Percentiles rank a stretch among this genome's conserved stretches.
Conservation (phyloP, 2,113 vertebrate species). For the Pandion haliaetus region DNA sequence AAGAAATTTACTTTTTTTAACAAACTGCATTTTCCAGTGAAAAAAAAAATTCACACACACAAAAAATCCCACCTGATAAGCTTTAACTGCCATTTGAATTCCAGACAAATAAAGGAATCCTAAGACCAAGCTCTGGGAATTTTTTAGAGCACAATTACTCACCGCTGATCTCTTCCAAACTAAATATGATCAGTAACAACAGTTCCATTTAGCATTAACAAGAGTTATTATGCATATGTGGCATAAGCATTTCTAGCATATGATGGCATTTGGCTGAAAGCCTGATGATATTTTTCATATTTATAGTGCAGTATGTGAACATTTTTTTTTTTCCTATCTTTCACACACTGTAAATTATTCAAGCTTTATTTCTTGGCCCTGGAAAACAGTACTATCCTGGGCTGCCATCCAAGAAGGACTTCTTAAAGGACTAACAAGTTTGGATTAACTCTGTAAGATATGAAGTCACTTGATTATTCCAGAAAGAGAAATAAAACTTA, state of each 20-base stretch:
- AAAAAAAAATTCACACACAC: not conserved
- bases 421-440: conserved; percentile 11
- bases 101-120: not conserved
- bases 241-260: not conserved
- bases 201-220: not conserved
- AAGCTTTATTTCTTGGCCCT: conserved; percentile 13
- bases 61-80: not conserved
- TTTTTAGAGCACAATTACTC: not conserved
- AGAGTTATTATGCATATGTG: conserved; percentile 3
- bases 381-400: not conserved
- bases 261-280: conserved; percentile 24
- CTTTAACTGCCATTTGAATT: not conserved
- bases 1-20: not conserved
- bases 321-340: not conserved
- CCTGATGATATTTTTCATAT: not conserved
- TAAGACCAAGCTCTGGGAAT: not conserved
- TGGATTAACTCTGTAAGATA: not conserved
- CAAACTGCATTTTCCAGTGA: not conserved
- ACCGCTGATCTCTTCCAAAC: not conserved
- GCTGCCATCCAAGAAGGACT: conserved; percentile 3
- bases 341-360: conserved; percentile 16
- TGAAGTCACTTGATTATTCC: not conserved
- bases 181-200: not conserved
- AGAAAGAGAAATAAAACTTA: not conserved
- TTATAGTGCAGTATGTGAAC: not conserved